Percentiles rank a stretch among this genome's conserved stretches.
Conservation (phyloP, 2,797 vertebrate species). For the Bufotes viridis region DNA sequence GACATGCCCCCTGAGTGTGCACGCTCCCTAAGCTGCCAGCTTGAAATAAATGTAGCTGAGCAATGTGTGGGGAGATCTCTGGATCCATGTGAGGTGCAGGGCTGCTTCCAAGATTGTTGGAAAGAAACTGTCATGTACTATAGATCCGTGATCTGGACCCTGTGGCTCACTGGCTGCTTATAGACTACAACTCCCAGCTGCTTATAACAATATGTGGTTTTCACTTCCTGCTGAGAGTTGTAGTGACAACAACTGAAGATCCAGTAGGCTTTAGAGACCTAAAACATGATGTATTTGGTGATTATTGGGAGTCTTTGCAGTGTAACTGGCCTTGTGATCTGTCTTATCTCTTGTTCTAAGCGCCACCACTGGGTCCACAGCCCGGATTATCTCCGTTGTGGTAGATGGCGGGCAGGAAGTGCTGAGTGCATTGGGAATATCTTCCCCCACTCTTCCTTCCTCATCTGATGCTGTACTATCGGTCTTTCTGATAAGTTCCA, state of each 20-base stretch:
- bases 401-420: not conserved
- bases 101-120: too few relatives aligned
- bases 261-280: not conserved
- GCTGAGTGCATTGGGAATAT: conserved; percentile 13
- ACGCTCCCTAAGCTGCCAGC: too few relatives aligned
- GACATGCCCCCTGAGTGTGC: too few relatives aligned
- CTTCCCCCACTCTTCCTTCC: conserved; percentile 1
- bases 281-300: not conserved
- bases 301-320: not conserved
- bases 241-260: not conserved
- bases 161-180: not conserved
- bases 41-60: too few relatives aligned
- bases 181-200: not conserved
- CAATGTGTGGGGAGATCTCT: too few relatives aligned
- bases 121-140: too few relatives aligned
- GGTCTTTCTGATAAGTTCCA: not conserved
- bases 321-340: not conserved
- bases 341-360: not conserved
- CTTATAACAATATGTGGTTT: not conserved
- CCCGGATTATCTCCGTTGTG: not conserved
- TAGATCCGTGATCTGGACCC: not conserved
- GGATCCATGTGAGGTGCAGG: too few relatives aligned
- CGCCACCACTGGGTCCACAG: not conserved
- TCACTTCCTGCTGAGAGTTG: not conserved
- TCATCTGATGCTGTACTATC: conserved; percentile 3